A percentile compares a stretch with the other conserved stretches of the same genome.
Conservation (phyloP, 37 sponge, comb jelly and placozoan species). For the Diacarnus erythraeanus region DNA sequence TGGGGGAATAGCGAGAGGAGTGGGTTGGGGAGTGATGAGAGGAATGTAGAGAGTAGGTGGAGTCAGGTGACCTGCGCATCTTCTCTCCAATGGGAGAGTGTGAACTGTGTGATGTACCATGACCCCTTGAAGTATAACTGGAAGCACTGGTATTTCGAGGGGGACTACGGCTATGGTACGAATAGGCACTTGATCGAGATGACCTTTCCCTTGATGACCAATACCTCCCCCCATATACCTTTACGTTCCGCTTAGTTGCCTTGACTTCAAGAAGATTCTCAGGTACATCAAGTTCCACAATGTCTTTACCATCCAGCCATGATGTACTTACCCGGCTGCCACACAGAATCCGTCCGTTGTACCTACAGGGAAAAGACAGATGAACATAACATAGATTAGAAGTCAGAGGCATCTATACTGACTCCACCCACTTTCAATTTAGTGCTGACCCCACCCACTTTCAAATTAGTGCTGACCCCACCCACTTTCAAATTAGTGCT, state of each 20-base stretch:
- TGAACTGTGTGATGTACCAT: background rate
- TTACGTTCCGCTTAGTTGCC: background rate
- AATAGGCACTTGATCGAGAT: background rate
- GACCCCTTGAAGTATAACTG: background rate
- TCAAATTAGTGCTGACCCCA: no score
- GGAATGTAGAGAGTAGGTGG: background rate
- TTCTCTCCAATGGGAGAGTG: background rate
- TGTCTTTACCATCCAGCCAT: slow-evolving; percentile 15
- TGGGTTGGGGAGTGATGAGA: background rate
- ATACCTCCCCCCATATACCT: background rate
- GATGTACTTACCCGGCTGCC: slow-evolving; percentile 14
- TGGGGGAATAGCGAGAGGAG: background rate
- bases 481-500: no score
- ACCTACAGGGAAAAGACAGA: slow-evolving; percentile 9
- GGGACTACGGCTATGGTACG: background rate
- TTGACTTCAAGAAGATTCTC: background rate
- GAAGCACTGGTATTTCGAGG: background rate
- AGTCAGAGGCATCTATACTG: no score
- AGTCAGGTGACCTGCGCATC: background rate
- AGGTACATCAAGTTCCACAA: slow-evolving; percentile 10
- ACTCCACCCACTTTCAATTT: no score
- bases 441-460: no score
- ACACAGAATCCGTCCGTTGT: slow-evolving; percentile 28
- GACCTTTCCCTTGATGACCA: background rate
- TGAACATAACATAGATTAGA: no score